phyloP scores from a whole-genome alignment of 2,113 vertebrate genomes.

The Aspidoscelis tigris region DNA sequence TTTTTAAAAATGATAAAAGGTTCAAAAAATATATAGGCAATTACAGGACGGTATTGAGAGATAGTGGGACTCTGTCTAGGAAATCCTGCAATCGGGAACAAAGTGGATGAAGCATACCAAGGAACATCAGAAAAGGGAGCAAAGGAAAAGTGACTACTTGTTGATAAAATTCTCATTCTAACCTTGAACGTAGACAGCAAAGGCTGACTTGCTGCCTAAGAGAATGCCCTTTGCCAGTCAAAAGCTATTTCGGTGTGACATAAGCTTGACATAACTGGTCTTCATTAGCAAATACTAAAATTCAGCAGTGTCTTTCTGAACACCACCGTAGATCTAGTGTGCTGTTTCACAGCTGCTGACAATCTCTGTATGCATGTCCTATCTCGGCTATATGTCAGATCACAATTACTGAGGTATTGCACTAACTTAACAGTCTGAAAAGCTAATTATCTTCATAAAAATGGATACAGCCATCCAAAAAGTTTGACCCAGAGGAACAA shows the following conservation, averaged over 20 bases:
- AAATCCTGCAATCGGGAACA: background rate
- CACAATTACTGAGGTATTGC: constrained; percentile 73
- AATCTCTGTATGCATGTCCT: constrained; percentile 49
- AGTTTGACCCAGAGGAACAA: constrained; percentile 82
- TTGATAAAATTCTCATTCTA: background rate
- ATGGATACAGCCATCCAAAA: constrained; percentile 80
- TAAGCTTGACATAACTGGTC: constrained; percentile 24
- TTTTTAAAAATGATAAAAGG: no score
- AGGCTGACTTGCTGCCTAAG: background rate
- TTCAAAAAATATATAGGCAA: no score
- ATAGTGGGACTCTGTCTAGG: background rate
- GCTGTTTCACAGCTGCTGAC: constrained; percentile 40
- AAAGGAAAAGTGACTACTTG: background rate
- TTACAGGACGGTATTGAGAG: no score
- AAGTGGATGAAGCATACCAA: background rate
- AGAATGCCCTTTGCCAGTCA: background rate
- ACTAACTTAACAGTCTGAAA: constrained; percentile 80
- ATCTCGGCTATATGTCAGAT: constrained; percentile 61
- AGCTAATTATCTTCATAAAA: constrained; percentile 85
- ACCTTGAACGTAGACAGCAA: background rate
- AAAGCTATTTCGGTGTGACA: constrained; percentile 14
- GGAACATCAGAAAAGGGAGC: background rate
- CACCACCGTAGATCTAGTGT: background rate
- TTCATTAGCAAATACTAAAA: constrained; percentile 20
- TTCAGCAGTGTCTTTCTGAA: constrained; percentile 19